Conservation (phyloP, 2,113 vertebrate species). For the Microcebus lehilahytsara region DNA sequence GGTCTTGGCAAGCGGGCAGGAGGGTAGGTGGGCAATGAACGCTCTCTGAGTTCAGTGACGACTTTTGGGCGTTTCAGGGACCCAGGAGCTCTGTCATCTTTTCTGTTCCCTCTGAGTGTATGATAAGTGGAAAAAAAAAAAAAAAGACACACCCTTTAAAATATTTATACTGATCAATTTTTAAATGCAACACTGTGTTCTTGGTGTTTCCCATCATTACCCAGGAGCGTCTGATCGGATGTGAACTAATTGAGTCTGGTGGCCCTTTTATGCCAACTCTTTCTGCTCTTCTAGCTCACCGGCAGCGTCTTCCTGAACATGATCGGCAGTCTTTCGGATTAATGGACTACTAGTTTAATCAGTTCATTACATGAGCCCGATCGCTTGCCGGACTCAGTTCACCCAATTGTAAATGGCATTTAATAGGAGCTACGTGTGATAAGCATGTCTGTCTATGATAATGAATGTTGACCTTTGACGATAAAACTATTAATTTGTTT, state of each 20-base stretch:
- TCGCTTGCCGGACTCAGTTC: not conserved
- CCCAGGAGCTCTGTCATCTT: not conserved
- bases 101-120: not conserved
- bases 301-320: not conserved
- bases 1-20: not conserved
- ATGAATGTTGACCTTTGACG: not conserved
- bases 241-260: not conserved
- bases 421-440: not conserved
- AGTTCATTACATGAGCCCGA: not conserved
- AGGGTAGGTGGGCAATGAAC: not conserved
- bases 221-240: not conserved
- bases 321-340: not conserved
- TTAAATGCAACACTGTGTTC: conserved; percentile 30
- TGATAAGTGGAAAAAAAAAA: not conserved
- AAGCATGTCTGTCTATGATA: not conserved
- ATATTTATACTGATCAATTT: conserved; percentile 42
- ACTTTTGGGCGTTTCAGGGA: not conserved
- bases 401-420: not conserved
- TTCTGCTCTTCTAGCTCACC: not conserved
- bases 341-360: not conserved
- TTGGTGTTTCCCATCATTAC: conserved; percentile 30
- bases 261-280: not conserved
- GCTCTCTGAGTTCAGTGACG: not conserved
- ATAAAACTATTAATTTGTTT: not conserved
- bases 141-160: not conserved